Base-by-base conservation (phyloP, 2,888 invertebrate genomes). In the Drosophila ustulata region DNA sequence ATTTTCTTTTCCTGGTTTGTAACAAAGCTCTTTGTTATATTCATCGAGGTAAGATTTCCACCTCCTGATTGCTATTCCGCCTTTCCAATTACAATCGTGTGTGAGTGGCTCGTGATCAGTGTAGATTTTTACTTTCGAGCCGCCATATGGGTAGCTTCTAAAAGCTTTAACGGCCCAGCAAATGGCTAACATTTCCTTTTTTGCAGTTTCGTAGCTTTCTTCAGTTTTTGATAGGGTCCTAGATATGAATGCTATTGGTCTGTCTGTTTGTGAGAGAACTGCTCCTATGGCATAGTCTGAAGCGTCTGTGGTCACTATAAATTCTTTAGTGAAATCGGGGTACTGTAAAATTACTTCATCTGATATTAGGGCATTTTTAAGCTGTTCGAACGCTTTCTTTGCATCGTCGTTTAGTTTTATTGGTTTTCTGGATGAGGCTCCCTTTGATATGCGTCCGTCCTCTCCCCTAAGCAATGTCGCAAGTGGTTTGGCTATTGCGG, bases 71-170 rank as follows among this genome's bases (percentile, higher is more conserved):
- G 26, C 57, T 3, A 49, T 45, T 0, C 53, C 26, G 4, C 45
- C 50, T 3, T 65, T 65, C 46, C 50, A 69, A 23, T 28, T 45
- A 18, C 53, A 55, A 0, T 56, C 50, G 3, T 56, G 41, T 9
- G 34, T 64, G 9, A 64, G 47, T 4, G 65, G 65, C 32, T 70
- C 56, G 8, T 69, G 56, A 11, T 69, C 65, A 1, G 51, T 68
- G 3, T 63, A 63, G 1, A 57, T 57, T 34, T 57, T 67, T 0
- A 57, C 41, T n/a, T 62, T 62, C 2, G 47, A 39, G 1, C 45
- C 45, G 13, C 67, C 67, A 9, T 67, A 63, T 25, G 57, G 25
- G 9, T 58, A 63, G 1, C 18, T 8, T 5, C 9, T 32, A 4
- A 37, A 51, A n/a, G 39, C 6, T 30, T 51, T 47, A 11, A 65